Evolutionary conservation across 2,888 invertebrate genomes (phyloP).

Genomic region (Venusia cambrica): DNA sequence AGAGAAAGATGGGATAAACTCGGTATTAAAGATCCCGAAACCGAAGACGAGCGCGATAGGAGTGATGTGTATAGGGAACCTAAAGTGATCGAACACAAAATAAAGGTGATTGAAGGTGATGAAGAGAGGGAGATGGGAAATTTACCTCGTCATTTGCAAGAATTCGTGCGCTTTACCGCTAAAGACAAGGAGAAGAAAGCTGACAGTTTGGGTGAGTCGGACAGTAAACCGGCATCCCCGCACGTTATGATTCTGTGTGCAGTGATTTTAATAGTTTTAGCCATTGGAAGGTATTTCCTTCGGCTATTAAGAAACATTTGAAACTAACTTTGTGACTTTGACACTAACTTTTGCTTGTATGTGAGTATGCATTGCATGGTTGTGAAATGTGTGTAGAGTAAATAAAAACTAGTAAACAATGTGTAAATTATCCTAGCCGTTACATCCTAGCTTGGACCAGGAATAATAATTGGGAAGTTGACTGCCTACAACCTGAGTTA

Average conservation of each 20-base stretch:
- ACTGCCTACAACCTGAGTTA: conserved; percentile 25
- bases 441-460: conserved; percentile 17
- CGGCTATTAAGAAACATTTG: conserved; percentile 59
- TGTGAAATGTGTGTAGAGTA: conserved; percentile 31
- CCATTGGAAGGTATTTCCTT: conserved; percentile 63
- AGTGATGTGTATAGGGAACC: conserved; percentile 59
- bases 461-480: conserved; percentile 21
- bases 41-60: conserved; percentile 79
- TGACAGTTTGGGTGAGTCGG: conserved; percentile 74
- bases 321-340: conserved; percentile 41
- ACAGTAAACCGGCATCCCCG: conserved; percentile 61
- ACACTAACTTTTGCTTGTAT: conserved; percentile 36
- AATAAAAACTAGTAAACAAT: conserved; percentile 8
- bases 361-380: conserved; percentile 53
- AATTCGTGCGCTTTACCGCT: conserved; percentile 85
- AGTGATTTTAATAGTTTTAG: conserved; percentile 70
- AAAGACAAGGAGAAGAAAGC: conserved; percentile 78
- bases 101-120: conserved; percentile 85
- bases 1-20: conserved; percentile 86
- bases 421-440: conserved; percentile 13
- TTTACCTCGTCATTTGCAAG: conserved; percentile 89
- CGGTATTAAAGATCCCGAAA: conserved; percentile 85
- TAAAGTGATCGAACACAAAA: conserved; percentile 70
- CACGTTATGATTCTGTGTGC: conserved; percentile 76
- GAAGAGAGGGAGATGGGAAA: conserved; percentile 82